Evolutionary conservation across 2,888 invertebrate genomes (phyloP), one percentile per base, ranked within the genome.

Genomic region (Eugnorisma glareosa): DNA sequence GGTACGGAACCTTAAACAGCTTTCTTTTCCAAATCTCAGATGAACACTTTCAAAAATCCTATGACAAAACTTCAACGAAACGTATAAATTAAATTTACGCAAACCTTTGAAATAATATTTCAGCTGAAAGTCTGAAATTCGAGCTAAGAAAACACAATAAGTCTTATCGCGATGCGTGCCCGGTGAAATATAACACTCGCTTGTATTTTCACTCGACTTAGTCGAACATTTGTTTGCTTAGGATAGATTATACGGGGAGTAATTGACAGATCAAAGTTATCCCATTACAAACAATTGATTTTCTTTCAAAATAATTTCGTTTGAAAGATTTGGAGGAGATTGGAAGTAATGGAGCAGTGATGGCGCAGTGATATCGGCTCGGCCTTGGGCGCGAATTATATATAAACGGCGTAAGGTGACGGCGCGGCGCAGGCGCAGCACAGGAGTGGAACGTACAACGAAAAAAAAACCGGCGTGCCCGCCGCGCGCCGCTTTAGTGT

Each of bases 231-330:
- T 91, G 93, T 94, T 94, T 94, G 90, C 87, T 93, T 93, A 93
- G 93, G 93, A 92, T 90, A 90, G 90, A 92, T 92, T 91, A 90
- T 88, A 86, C 89, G 84, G 76, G 73, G 86, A 91, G 91, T 92
- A 92, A 92, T 93, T 93, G 92, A 91, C 90, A 93, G 93, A 94
- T 94, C 92, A 93, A 93, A 92, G 90, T 90, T 91, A 92, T 92
- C 89, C 88, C 89, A 91, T 92, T 91, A 91, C 90, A 88, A 80
- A 69, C 86, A 88, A 90, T 90, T 91, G 90, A 90, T 90, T 92
- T 87, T 83, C 81, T 74, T 67, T 73, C 24, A 86, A 86, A 86
- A 89, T 86, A 80, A 79, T 76, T 78, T 83, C 73, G 54, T 37
- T 24, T n/a, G 24, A 45, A 54, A 43, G 61, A n/a, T 69, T 57